Base-by-base conservation (phyloP, 2,888 invertebrate species). In the Nudaria mundana region DNA sequence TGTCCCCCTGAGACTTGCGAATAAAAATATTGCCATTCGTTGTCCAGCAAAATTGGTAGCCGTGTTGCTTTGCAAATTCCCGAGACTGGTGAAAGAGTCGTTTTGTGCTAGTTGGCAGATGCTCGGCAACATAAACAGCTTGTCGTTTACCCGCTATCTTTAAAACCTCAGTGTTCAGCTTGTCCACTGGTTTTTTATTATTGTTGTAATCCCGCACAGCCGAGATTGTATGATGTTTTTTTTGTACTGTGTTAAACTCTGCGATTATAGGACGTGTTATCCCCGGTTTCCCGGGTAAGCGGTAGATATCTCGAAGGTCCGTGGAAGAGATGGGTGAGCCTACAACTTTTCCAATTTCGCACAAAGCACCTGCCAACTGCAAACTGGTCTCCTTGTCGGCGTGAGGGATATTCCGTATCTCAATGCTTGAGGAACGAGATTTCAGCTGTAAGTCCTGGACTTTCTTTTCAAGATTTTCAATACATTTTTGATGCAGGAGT, bases 11-110 rank as follows among this genome's bases (percentile, higher is more conserved):
- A n/a, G n/a, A n/a, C n/a, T 11, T 15, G 1, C 16, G 14, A 6
- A 33, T 5, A 24, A 33, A 33, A 15, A 33, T 33, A 8, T 32
- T 32, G 14, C n/a, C n/a, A 14, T 32, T 33, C 7, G n/a, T n/a
- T 6, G 24, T 15, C 15, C 24, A 33, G 3, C 15, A 33, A 11
- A 24, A 33, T 5, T 14, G 13, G 13, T 24, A 24, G 7, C n/a
- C 16, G 10, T 33, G 11, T 0, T 13, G 5, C 2, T 14, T 33
- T 5, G 25, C 24, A 14, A 24, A 25, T 6, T 32, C 22, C 3
- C 32, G 29, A 4, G 36, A 12, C 14, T 36, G 29, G 13, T 22
- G 22, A n/a, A 36, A 36, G 8, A 36, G 20, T 10, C 30, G n/a
- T 30, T 30, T n/a, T n/a, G 22, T 3, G 7, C 30, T 23, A 6